Percentiles rank a stretch among this genome's conserved stretches.
These are phyloP conservation scores for Zootoca vivipara DNA, from an alignment of 2,113 vertebrate species.

Conservation along the genomic window DNA sequence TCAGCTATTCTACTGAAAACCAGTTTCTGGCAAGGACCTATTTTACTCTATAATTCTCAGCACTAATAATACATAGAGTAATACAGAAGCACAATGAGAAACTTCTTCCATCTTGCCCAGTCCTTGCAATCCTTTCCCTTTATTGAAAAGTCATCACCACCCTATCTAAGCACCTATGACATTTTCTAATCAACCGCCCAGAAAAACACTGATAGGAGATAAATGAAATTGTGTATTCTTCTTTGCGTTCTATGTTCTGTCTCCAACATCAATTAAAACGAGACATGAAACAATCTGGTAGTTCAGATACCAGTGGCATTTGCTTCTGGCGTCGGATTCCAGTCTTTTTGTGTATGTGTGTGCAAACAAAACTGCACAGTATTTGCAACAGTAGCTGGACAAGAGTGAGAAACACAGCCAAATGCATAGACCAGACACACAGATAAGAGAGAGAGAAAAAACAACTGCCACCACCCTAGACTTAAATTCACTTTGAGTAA, in stretches of 20 bases:
- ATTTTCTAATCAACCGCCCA: constrained; percentile 57
- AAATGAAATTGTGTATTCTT: neutral
- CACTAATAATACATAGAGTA: neutral
- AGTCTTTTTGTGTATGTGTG: constrained; percentile 49
- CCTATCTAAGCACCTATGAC: constrained; percentile 54
- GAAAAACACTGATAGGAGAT: constrained; percentile 36
- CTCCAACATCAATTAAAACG: constrained; percentile 22
- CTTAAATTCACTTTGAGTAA: neutral
- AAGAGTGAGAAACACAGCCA: constrained; percentile 25
- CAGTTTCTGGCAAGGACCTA: neutral
- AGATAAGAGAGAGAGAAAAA: no score
- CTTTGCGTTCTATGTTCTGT: neutral
- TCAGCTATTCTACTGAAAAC: neutral
- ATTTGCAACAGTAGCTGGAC: constrained; percentile 30
- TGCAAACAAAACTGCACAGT: constrained; percentile 53
- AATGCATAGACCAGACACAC: neutral
- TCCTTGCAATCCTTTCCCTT: neutral
- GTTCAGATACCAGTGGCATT: constrained; percentile 46
- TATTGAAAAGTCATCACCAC: constrained; percentile 14
- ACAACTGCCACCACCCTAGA: neutral
- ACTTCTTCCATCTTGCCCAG: neutral
- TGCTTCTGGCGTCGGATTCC: constrained; percentile 48
- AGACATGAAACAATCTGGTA: constrained; percentile 50
- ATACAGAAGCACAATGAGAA: neutral
- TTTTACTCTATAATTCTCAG: neutral